A percentile compares a stretch with the other conserved stretches of the same genome.
Conservation (phyloP, 2,797 vertebrate species). For the Oceanodroma leucorhoa region DNA sequence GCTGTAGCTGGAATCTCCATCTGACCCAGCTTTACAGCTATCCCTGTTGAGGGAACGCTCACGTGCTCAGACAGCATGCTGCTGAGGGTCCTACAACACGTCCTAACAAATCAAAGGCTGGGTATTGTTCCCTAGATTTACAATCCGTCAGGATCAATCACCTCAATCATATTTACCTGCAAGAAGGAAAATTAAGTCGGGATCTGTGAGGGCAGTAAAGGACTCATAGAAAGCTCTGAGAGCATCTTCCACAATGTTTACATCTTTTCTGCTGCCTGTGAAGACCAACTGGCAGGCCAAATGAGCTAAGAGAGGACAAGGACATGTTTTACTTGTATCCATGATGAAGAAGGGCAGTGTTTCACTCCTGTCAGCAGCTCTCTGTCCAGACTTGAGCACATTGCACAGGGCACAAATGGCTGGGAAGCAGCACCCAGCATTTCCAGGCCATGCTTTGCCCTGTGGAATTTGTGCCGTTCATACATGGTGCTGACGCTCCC, state of each 20-base stretch:
- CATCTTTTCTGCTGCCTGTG: not conserved
- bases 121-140: not conserved
- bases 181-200: not conserved
- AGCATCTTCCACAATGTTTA: not conserved
- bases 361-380: not conserved
- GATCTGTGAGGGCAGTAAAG: not conserved
- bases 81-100: not conserved
- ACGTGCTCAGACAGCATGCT: not conserved
- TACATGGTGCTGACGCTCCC: not conserved
- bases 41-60: not conserved
- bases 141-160: not conserved
- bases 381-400: not conserved
- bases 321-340: not conserved
- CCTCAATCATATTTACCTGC: not conserved
- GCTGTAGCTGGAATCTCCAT: not conserved
- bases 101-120: not conserved
- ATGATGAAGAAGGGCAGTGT: not conserved
- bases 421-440: not conserved
- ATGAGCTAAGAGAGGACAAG: not conserved
- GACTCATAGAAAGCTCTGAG: not conserved
- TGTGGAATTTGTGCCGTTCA: not conserved
- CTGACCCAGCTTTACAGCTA: not conserved
- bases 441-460: not conserved
- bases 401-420: fast-evolving
- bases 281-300: not conserved